Conservation (phyloP, 2,888 invertebrate species). For the Pseudococcus jackbeardsleyi region DNA sequence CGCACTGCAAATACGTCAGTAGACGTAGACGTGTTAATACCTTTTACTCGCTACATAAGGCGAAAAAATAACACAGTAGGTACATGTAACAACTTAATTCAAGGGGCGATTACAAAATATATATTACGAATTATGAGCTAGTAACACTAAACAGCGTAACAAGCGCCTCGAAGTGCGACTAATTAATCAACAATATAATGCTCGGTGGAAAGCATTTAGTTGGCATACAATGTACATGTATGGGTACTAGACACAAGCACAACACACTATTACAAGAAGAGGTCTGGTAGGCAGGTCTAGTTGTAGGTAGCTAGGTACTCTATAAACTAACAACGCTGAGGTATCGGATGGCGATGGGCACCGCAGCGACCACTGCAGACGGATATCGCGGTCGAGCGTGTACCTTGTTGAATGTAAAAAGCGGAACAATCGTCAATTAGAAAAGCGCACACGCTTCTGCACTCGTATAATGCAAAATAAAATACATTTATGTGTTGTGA, state of each 20-base stretch:
- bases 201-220: background rate
- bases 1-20: no score
- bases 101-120: background rate
- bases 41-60: no score
- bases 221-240: no score
- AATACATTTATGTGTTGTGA: background rate
- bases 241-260: no score
- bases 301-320: no score
- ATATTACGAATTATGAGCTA: background rate
- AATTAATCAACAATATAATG: background rate
- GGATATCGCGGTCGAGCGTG: background rate
- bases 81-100: background rate
- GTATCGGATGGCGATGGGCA: background rate
- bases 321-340: background rate
- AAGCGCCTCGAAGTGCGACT: background rate
- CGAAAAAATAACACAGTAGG: background rate
- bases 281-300: background rate
- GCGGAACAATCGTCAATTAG: conserved; percentile 12
- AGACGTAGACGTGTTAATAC: no score
- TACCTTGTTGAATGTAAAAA: background rate
- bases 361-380: background rate
- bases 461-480: background rate
- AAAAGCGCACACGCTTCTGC: background rate
- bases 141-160: background rate
- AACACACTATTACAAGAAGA: background rate